Evolutionary conservation across 2,797 vertebrate genomes (phyloP).

Genomic region (Gorsachius magnificus): DNA sequence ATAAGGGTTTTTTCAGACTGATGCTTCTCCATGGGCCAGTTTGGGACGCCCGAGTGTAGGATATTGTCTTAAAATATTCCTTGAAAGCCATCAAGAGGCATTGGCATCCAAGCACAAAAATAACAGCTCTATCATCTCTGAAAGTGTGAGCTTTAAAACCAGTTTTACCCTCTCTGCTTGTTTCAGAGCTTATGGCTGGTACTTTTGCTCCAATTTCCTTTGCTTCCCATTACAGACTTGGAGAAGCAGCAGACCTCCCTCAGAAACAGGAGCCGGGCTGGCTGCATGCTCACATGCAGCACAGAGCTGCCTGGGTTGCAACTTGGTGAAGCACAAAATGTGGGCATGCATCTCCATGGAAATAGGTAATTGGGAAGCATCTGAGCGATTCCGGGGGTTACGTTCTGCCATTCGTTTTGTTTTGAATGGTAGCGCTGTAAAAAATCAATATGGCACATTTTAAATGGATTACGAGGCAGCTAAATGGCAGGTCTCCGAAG

Average conservation of each 20-base stretch:
- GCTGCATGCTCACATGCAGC: background rate
- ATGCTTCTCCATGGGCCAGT: background rate
- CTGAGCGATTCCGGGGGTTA: background rate
- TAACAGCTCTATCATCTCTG: background rate
- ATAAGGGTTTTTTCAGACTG: background rate
- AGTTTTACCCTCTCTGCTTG: background rate
- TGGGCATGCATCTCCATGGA: background rate
- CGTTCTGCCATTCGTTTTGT: background rate
- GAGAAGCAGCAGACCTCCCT: background rate
- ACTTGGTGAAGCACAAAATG: background rate
- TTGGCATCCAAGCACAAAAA: background rate
- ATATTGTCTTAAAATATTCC: constrained; percentile 35
- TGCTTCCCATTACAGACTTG: background rate
- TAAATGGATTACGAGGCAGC: constrained; percentile 31
- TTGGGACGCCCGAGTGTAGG: background rate
- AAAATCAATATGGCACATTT: constrained; percentile 42
- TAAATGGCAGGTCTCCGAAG: constrained; percentile 31
- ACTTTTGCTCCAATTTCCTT: background rate
- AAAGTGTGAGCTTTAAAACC: background rate
- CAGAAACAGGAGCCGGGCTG: background rate
- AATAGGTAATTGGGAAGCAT: background rate
- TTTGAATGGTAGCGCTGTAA: background rate
- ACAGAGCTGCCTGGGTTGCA: background rate
- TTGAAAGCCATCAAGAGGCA: background rate
- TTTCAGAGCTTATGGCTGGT: background rate